Base-by-base conservation (phyloP, 1,140 invertebrate species). In the Drosophila kikkawai region DNA sequence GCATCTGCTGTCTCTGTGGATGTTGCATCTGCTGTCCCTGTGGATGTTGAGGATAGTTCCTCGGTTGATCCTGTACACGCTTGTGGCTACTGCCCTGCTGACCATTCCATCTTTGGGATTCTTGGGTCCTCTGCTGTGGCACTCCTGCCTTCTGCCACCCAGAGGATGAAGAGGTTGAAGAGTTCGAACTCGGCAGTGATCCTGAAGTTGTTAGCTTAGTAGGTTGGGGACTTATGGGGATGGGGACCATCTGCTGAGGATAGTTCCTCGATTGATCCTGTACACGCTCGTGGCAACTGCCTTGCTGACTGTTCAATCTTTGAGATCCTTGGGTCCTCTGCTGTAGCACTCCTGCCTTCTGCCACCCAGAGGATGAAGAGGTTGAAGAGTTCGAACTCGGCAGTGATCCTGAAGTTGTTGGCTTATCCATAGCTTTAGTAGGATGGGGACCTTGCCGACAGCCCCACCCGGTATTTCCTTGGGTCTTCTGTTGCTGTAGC, bases 11-110 rank as follows among this genome's bases (percentile, higher is more conserved):
- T 22, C 22, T 2, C 22, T 22, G 22, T 22, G 22, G 22, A 22
- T 22, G 22, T 22, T 22, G 22, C 22, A 22, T 22, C 22, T 22
- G 22, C 22, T 22, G 22, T 22, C 22, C 22, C 22, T 22, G 22
- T 22, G 22, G 22, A 22, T 22, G 22, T 22, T 22, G 22, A 22
- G 26, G 6, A 47, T 22, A 3, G n/a, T 5, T 32, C 9, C 8
- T 9, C 4, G 13, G 11, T 9, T 50, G 48, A 39, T 3, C 41
- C 7, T 48, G 45, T 13, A 19, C 65, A 51, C 69, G 15, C 3
- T 45, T 47, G 13, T 66, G 65, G 41, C 47, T 32, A 26, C 56
- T 53, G 12, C 29, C 37, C 17, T 57, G 60, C 26, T 75, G 63
- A 48, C 22, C 13, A 4, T 4, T 15, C 22, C 13, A 48, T 29